Evolutionary conservation across 2,113 vertebrate genomes (phyloP), one percentile per base, ranked within the genome.

Genomic region (Dinomys branickii): DNA sequence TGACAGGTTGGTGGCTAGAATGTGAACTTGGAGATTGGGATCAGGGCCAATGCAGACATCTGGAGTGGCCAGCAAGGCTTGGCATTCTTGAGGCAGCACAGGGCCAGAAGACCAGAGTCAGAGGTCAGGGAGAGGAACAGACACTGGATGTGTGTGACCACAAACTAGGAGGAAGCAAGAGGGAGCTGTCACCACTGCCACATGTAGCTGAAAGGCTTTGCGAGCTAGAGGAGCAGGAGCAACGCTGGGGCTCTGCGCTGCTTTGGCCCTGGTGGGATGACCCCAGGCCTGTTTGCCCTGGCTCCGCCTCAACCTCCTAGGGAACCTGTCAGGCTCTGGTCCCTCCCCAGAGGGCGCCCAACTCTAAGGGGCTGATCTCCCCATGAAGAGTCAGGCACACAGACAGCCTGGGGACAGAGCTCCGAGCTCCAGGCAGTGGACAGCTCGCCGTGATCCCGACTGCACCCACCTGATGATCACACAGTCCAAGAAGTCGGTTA

Each of bases 401-500:
- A 47, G 41, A 20, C 4, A 58, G 28, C 65, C 16, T 47, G 22
- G 58, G 67, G 44, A 83, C 69, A 78, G 52, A 75, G 52, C 33
- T 47, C 44, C 7, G 0, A 24, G 13, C 14, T 61, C 14, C 3
- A 9, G n/a, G 83, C 20, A 63, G 69, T 16, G 30, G 44, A 26
- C 75, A 78, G 75, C 28, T 50, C 28, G 17, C 44, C 44, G 33
- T 7, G 14, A 44, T 17, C 44, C 75, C 17, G 28, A 33, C 0
- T n/a, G 58, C 0, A 10, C 97, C 94, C 97, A 99, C 99, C 99
- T 99, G 98, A 99, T 99, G 96, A 99, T 99, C 50, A 99, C 99
- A 0, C 99, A 99, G 98, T 99, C 99, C 93, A 99, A 97, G n/a
- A 99, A 99, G 73, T 99, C 99, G 0, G 99, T 99, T 92, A 99